Conservation (phyloP, 35 echinoderm and acorn worm genomes). For the Nesometra sesokonis region DNA sequence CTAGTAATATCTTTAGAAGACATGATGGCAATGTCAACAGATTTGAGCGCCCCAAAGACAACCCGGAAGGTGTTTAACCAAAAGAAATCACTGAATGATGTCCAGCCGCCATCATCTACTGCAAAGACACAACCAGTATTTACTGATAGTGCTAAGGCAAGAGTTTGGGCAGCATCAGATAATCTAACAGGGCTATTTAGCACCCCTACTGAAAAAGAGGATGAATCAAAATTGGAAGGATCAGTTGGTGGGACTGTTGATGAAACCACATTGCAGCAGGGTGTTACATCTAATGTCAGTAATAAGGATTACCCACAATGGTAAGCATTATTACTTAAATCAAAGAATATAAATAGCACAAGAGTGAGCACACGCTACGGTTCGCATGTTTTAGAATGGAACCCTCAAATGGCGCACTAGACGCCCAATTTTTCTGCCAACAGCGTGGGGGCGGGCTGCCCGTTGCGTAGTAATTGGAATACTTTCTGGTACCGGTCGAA, state of each 20-base stretch:
- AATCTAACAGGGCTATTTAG: constrained; percentile 42
- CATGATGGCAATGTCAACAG: constrained; percentile 73
- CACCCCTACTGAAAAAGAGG: neutral
- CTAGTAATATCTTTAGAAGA: constrained; percentile 47
- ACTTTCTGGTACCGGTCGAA: too few relatives aligned
- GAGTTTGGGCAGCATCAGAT: constrained; percentile 26
- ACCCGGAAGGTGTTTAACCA: constrained; percentile 46
- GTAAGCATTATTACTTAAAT: neutral
- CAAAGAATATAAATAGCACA: too few relatives aligned
- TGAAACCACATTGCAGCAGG: neutral
- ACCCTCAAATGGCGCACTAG: too few relatives aligned
- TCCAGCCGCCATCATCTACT: constrained; percentile 5
- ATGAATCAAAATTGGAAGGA: neutral
- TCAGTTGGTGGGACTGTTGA: neutral
- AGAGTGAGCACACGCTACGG: too few relatives aligned
- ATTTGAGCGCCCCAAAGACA: constrained; percentile 52
- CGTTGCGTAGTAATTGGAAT: too few relatives aligned
- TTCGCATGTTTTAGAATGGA: too few relatives aligned
- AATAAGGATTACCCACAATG: neutral
- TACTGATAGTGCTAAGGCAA: constrained; percentile 23
- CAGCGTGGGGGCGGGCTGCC: too few relatives aligned
- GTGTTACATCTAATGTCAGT: neutral
- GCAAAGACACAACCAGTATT: neutral
- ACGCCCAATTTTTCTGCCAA: too few relatives aligned
- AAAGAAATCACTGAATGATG: constrained; percentile 43